phyloP scores from a whole-genome alignment of 2,888 invertebrate species.

The Eristalis arbustorum region DNA sequence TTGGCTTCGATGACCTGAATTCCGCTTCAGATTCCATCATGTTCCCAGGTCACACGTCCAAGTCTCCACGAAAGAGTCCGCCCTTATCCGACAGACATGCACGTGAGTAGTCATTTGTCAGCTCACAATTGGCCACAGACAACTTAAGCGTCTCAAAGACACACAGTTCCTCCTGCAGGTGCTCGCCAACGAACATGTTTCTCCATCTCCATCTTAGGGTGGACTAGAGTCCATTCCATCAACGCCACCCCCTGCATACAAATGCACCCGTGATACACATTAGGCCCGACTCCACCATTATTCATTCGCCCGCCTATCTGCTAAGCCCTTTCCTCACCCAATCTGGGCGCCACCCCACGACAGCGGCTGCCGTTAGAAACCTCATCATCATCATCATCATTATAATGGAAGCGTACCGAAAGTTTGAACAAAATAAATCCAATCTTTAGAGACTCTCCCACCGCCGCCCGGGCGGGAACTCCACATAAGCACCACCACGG shows the following conservation, averaged over 20 bases:
- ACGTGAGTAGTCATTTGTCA: too few relatives aligned
- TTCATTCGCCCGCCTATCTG: not conserved
- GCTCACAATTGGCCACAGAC: too few relatives aligned
- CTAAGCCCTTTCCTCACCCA: not conserved
- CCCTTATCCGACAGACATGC: too few relatives aligned
- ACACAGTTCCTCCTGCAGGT: not conserved
- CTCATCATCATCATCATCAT: constrained; percentile 33
- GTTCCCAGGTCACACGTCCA: too few relatives aligned
- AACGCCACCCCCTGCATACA: not conserved
- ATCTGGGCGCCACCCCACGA: not conserved
- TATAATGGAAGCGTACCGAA: constrained; percentile 6
- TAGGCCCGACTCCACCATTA: not conserved
- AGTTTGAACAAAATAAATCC: constrained; percentile 38
- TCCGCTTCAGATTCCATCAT: too few relatives aligned
- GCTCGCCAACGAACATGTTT: not conserved
- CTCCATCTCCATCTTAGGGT: not conserved
- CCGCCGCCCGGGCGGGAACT: not conserved
- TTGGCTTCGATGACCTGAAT: too few relatives aligned
- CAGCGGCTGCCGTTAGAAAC: not conserved
- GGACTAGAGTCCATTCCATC: not conserved
- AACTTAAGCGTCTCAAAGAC: too few relatives aligned
- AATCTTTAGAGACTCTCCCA: constrained; percentile 10
- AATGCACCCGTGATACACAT: not conserved
- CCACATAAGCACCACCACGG: not conserved
- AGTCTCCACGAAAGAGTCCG: too few relatives aligned